Evolutionary conservation across 2,888 invertebrate species (phyloP).

Genomic region (Eristalis arbustorum): DNA sequence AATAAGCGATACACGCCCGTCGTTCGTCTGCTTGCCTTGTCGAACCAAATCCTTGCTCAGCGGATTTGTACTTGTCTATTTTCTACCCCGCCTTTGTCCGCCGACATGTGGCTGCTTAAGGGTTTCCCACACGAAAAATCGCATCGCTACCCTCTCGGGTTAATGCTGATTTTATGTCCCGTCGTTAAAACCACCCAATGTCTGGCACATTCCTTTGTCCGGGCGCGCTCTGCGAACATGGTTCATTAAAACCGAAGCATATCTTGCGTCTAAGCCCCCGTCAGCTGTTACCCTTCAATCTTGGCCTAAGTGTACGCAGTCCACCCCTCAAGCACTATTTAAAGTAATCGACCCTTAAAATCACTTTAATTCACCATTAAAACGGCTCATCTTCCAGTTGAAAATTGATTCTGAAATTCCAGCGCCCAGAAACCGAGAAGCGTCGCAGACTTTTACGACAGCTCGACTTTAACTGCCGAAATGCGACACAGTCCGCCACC

Average conservation of each 20-base stretch:
- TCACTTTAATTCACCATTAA: constrained; percentile 40
- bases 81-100: not conserved
- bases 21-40: too few relatives aligned
- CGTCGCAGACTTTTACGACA: constrained; percentile 33
- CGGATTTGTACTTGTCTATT: too few relatives aligned
- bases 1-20: too few relatives aligned
- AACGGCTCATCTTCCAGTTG: not conserved
- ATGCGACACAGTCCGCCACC: constrained; percentile 24
- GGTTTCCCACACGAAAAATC: not conserved
- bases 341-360: constrained; percentile 22
- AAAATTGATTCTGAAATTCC: constrained; percentile 33
- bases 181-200: not conserved
- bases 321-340: not conserved
- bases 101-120: not conserved
- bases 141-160: not conserved
- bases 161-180: not conserved
- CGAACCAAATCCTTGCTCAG: too few relatives aligned
- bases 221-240: not conserved
- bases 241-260: not conserved
- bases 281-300: constrained; percentile 58
- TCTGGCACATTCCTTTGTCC: not conserved
- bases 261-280: not conserved
- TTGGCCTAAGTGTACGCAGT: not conserved
- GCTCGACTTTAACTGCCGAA: constrained; percentile 34
- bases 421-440: not conserved